Evolutionary conservation across 2,888 invertebrate species (phyloP), one percentile per base, ranked within the genome.

Genomic region (Venusia cambrica): DNA sequence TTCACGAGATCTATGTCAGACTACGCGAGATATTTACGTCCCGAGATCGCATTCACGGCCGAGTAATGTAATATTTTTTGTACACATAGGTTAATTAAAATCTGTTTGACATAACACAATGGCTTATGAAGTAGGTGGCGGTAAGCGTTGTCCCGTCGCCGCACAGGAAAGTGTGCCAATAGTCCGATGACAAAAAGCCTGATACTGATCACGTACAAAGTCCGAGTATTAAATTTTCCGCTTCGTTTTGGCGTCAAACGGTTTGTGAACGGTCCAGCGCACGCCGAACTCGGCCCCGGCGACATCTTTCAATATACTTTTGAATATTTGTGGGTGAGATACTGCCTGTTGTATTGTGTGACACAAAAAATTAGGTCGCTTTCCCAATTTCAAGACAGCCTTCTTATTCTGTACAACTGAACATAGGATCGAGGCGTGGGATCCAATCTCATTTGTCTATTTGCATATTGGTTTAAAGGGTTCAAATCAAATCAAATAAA

Each of bases 211-310:
- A 84, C 83, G 85, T 83, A 75, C 70, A 62, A 56, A 69, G 69
- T 54, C 64, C 58, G 66, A 71, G 73, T 78, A 81, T 81, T 80
- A 77, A 76, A 78, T 81, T 80, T 76, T 78, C 75, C 76, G 74
- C 69, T 79, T 76, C 68, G 73, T 75, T 79, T 79, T 74, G 66
- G 73, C 67, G 73, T 74, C 76, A 76, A 76, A 75, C 73, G 73
- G 72, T 65, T 61, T 57, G 64, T 70, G 73, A 72, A 71, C 69
- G 74, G 73, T 69, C 50, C 57, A 57, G 66, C 56, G 53, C 54
- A 57, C 49, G 46, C 42, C 35, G 46, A 42, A 38, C 45, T 43
- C 59, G 45, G 43, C 25, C n/a, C n/a, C 37, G 42, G 18, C 28
- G 29, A 34, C 33, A 15, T 34, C 33, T 33, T 38, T 38, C 36